A percentile compares a stretch with the other conserved stretches of the same genome.
Evolutionary conservation across 2,888 invertebrate species (phyloP).

Genomic region (Pegoplata infirma): DNA sequence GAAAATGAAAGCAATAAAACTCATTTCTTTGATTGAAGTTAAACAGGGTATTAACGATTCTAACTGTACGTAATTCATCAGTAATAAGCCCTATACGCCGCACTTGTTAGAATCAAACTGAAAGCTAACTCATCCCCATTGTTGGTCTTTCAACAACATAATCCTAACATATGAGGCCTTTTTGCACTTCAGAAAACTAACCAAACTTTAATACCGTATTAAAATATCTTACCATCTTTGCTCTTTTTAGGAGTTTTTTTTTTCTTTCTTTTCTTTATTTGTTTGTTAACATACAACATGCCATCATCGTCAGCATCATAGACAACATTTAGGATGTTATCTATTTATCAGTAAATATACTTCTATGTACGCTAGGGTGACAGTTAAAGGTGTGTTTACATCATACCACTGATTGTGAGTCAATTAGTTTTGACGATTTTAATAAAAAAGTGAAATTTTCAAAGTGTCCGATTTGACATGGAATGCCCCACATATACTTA

Average conservation of each 20-base stretch:
- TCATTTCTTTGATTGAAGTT: slow-evolving; percentile 33
- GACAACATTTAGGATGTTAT: slow-evolving; percentile 50
- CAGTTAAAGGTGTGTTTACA: no score
- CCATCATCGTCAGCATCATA: slow-evolving; percentile 2
- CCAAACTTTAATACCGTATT: background rate
- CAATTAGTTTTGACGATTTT: no score
- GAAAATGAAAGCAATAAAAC: slow-evolving; percentile 38
- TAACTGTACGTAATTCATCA: slow-evolving; percentile 11
- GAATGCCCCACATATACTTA: no score
- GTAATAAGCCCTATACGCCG: background rate
- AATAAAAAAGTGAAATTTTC: no score
- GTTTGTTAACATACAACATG: background rate
- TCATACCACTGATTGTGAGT: no score
- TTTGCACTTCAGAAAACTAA: background rate
- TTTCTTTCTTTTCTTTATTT: background rate
- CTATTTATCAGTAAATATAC: background rate
- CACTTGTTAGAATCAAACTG: slow-evolving; percentile 2
- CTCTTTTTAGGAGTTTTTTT: slow-evolving; percentile 10
- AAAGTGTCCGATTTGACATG: no score
- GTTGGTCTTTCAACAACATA: background rate
- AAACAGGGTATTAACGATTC: slow-evolving; percentile 23
- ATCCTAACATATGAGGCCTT: slow-evolving; percentile 16
- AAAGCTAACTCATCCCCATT: background rate
- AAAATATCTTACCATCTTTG: background rate
- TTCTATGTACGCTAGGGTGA: background rate